Evolutionary conservation across 2,888 invertebrate genomes (phyloP).

Genomic region (Choristoneura rosaceana): DNA sequence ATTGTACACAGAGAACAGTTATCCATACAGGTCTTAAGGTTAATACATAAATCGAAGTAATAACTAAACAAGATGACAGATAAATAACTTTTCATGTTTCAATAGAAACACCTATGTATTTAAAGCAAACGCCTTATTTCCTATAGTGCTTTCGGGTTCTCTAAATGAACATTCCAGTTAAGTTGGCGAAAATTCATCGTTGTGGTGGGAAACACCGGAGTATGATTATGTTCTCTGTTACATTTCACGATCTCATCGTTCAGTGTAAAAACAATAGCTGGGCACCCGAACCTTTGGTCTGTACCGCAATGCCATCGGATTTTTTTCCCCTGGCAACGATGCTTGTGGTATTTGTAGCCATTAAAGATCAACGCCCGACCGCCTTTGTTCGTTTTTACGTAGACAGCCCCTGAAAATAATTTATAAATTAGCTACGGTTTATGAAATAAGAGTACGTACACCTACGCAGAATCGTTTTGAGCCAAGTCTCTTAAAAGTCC

Average conservation of each 20-base stretch:
- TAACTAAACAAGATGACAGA: too few species aligned
- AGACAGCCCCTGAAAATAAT: conserved; percentile 12
- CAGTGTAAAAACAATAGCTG: conserved; percentile 13
- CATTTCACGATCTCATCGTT: conserved; percentile 21
- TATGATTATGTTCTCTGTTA: conserved; percentile 20
- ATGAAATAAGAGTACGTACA: too few species aligned
- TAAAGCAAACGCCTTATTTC: neutral
- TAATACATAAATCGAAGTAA: too few species aligned
- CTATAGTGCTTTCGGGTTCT: neutral
- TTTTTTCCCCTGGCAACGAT: neutral
- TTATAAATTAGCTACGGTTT: neutral
- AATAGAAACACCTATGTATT: too few species aligned
- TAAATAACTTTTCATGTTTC: too few species aligned
- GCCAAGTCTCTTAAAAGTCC: too few species aligned
- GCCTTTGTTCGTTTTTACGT: conserved; percentile 19
- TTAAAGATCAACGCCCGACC: conserved; percentile 22
- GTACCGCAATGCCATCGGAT: conserved; percentile 31
- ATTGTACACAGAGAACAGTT: too few species aligned
- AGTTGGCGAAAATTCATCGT: neutral
- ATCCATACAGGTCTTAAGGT: too few species aligned
- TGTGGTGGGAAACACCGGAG: neutral
- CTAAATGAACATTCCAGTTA: neutral
- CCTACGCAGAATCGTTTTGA: too few species aligned
- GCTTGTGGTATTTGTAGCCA: conserved; percentile 38
- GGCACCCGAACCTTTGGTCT: conserved; percentile 23